phyloP scores from a whole-genome alignment of 2,888 invertebrate species.

The Drosophila neotestacea region DNA sequence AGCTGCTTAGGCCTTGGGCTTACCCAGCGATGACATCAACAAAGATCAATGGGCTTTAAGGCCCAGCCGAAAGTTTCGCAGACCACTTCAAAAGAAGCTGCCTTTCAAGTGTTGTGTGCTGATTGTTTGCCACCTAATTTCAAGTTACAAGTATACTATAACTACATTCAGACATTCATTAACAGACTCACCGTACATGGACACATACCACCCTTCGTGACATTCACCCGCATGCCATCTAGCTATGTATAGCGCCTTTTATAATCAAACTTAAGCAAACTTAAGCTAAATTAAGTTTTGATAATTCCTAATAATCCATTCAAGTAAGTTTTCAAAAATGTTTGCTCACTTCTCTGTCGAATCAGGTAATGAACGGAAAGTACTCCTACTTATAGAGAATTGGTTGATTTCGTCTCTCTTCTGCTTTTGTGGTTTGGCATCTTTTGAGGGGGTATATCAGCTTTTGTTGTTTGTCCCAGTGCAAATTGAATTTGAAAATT shows the following conservation, averaged over 20 bases:
- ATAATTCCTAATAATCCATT: constrained; percentile 83
- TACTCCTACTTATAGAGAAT: constrained; percentile 4
- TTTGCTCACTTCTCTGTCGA: constrained; percentile 72
- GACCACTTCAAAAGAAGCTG: constrained; percentile 76
- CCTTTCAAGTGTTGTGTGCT: constrained; percentile 60
- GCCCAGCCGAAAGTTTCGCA: constrained; percentile 64
- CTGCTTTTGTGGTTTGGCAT: constrained; percentile 26
- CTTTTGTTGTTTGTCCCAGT: constrained; percentile 64
- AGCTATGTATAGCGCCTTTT: constrained; percentile 33
- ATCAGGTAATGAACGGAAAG: constrained; percentile 45
- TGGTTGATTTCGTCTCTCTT: constrained; percentile 9
- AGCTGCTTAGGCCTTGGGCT: constrained; percentile 63
- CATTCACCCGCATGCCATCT: constrained; percentile 56
- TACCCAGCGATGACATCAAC: constrained; percentile 65
- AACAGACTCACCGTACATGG: constrained; percentile 35
- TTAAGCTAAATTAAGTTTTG: constrained; percentile 81
- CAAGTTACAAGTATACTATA: constrained; percentile 11
- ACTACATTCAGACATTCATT: constrained; percentile 50
- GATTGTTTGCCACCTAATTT: constrained; percentile 72
- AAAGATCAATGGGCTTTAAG: constrained; percentile 76
- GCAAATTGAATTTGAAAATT: constrained; percentile 78
- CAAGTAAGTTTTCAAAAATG: constrained; percentile 74
- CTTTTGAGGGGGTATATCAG: constrained; percentile 15
- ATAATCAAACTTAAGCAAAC: constrained; percentile 39
- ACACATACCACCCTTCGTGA: not conserved